phyloP scores from a whole-genome alignment of 2,113 vertebrate species.

The Otis tarda region DNA sequence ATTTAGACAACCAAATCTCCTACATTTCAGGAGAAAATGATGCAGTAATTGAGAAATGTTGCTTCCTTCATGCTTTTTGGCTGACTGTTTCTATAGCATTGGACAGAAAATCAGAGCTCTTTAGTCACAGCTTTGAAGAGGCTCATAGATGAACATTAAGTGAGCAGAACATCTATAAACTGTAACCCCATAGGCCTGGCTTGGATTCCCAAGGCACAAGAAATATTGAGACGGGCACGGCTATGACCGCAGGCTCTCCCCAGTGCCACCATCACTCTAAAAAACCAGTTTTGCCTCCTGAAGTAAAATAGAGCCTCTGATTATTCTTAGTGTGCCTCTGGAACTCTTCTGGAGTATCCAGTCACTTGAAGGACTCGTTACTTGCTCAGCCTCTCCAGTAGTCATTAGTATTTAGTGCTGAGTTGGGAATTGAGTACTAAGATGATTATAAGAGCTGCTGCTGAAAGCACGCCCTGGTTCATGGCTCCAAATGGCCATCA shows the following conservation, averaged over 20 bases:
- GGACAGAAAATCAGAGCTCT: neutral
- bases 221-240: neutral
- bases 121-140: neutral
- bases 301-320: neutral
- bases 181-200: neutral
- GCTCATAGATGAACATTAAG: neutral
- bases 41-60: neutral
- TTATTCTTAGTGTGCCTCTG: neutral
- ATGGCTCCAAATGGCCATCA: neutral
- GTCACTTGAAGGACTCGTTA: neutral
- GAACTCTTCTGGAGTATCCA: neutral
- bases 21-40: neutral
- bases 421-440: neutral
- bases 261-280: neutral
- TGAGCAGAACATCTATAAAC: neutral
- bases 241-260: neutral
- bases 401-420: neutral
- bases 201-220: neutral
- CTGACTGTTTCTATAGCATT: neutral
- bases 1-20: neutral
- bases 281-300: neutral
- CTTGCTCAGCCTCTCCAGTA: neutral
- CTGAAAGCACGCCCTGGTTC: neutral
- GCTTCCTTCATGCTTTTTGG: neutral
- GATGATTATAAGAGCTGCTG: neutral